Base-by-base conservation (phyloP, 2,797 vertebrate genomes). In the Saxicola maurus region DNA sequence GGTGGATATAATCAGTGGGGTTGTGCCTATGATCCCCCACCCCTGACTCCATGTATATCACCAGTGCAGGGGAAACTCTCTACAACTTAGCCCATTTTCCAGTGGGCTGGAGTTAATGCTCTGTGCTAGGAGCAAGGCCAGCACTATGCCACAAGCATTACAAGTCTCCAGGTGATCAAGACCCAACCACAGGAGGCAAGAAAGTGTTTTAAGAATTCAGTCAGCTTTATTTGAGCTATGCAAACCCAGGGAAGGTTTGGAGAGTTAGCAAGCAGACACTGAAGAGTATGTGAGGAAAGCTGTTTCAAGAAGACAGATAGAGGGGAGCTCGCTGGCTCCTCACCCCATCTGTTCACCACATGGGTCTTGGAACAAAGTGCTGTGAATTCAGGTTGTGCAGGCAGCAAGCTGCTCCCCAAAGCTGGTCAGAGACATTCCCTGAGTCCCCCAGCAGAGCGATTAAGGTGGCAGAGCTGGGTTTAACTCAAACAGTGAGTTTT, bases 11-110 rank as follows among this genome's bases (percentile, higher is more conserved):
- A 17, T 24, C 25, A 23, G 7, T 21, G 57, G 33, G 27, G 20
- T 31, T 69, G 30, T 65, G 48, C 21, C 56, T 79, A 31, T n/a
- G 33, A 42, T 45, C 5, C 8, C 9, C 21, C 40, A 45, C 8
- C 17, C 21, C 40, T 4, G 0, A 28, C 9, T 33, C 8, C 24
- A 10, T 0, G 0, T n/a, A 1, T 6, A 1, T 45, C 31, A 38
- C n/a, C 33, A 51, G n/a, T 2, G 14, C 14, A 49, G 28, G 31
- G 37, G 35, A 64, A 64, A 14, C n/a, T 31, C 18, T 79, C 18
- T 79, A 6, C 40, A 37, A 1, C 21, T 48, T 11, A 45, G 60
- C 31, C 38, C 19, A 1, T 78, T 82, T 67, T 42, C 38, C 28
- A 7, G 13, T 17, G 59, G 28, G 14, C 25, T 51, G 49, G 17